These are phyloP conservation scores for Buphagus erythrorhynchus DNA, from an alignment of 2,797 vertebrate species.

Conservation along the genomic window DNA sequence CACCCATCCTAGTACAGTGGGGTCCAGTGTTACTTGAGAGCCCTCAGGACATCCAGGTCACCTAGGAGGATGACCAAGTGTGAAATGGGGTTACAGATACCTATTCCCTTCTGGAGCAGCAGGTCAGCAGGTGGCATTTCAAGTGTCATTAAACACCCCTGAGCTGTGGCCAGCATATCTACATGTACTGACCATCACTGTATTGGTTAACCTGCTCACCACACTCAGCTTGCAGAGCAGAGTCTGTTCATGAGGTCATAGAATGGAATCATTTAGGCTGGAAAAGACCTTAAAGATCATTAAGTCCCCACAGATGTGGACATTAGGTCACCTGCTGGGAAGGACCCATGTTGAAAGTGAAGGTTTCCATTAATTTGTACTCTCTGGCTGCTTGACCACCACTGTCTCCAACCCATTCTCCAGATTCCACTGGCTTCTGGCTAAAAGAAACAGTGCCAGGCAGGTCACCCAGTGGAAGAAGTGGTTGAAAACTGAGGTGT, in stretches of 20 bases:
- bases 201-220: not conserved
- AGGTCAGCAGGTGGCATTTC: not conserved
- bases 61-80: not conserved
- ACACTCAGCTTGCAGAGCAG: not conserved
- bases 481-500: not conserved
- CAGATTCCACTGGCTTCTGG: not conserved
- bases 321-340: not conserved
- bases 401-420: not conserved
- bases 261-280: not conserved
- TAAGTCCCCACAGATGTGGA: accelerated
- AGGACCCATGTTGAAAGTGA: not conserved
- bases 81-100: not conserved
- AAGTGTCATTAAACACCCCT: not conserved
- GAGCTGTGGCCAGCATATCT: not conserved
- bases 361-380: not conserved
- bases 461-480: not conserved
- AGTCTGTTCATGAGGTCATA: not conserved
- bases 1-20: accelerated
- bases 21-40: not conserved
- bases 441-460: not conserved
- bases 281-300: not conserved
- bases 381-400: not conserved
- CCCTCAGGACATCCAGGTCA: too few species aligned
- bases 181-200: too few species aligned
- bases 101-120: not conserved